A percentile compares a stretch with the other conserved stretches of the same genome.
These are phyloP conservation scores for Alfaro cultratus DNA, from an alignment of 2,797 vertebrate species.

Conservation along the genomic window DNA sequence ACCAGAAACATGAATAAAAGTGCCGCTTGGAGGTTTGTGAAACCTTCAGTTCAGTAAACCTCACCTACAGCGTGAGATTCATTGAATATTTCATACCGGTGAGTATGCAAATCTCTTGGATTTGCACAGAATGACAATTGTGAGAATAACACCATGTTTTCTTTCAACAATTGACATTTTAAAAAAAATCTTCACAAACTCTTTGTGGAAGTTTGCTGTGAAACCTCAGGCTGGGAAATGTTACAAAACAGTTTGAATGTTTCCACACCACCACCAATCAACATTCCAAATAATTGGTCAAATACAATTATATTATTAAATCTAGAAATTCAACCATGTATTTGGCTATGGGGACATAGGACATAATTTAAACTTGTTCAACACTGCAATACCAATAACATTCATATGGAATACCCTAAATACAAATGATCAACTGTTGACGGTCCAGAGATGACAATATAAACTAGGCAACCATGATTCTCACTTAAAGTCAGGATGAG, in stretches of 20 bases:
- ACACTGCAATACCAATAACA: not conserved
- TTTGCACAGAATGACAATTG: slow-evolving; percentile 8
- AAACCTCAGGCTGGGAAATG: not conserved
- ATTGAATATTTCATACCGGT: slow-evolving; percentile 15
- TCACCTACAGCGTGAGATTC: not conserved
- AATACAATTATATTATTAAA: not conserved
- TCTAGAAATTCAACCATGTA: not conserved
- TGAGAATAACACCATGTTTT: not conserved
- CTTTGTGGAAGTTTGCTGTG: not conserved
- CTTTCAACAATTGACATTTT: not conserved
- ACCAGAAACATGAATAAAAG: slow-evolving; percentile 55
- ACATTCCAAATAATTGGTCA: not conserved
- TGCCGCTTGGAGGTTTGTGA: slow-evolving; percentile 10
- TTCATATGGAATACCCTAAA: not conserved
- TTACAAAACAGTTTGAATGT: not conserved
- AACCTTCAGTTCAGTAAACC: slow-evolving; percentile 10
- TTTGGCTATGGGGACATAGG: not conserved
- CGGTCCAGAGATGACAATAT: not conserved
- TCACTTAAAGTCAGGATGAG: not conserved
- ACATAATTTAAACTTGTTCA: not conserved
- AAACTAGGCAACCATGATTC: not conserved
- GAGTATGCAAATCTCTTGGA: not conserved
- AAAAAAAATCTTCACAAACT: not conserved
- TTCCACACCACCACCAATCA: not conserved
- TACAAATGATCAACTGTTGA: not conserved